phyloP scores from a whole-genome alignment of 2,888 invertebrate species.

The Agriotes lineatus region DNA sequence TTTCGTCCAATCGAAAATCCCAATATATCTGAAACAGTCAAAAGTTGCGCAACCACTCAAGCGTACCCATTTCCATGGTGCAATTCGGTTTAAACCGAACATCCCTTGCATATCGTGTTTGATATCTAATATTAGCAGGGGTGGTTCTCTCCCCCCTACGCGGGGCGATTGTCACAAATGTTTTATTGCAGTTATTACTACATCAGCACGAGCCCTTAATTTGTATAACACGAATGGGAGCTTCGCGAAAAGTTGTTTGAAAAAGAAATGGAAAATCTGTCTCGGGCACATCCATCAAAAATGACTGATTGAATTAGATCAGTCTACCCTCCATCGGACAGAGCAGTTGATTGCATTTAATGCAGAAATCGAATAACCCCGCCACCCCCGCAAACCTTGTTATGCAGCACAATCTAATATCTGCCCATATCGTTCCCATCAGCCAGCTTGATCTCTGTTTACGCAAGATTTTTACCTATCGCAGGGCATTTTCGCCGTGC shows the following conservation, averaged over 20 bases:
- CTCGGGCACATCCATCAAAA: slow-evolving; percentile 29
- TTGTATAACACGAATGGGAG: slow-evolving; percentile 2
- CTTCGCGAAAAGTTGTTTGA: background rate
- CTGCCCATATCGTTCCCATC: slow-evolving; percentile 39
- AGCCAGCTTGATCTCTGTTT: slow-evolving; percentile 15
- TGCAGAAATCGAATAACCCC: slow-evolving; percentile 48
- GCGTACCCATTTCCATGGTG: slow-evolving; percentile 3
- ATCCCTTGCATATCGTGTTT: slow-evolving; percentile 55
- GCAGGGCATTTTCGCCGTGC: background rate
- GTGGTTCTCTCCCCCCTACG: slow-evolving; percentile 39
- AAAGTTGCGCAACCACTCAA: slow-evolving; percentile 5
- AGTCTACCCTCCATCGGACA: slow-evolving; percentile 39
- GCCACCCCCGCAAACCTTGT: slow-evolving; percentile 46
- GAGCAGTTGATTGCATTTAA: slow-evolving; percentile 48
- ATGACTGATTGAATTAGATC: slow-evolving; percentile 41
- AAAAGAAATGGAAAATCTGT: background rate
- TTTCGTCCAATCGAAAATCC: too few relatives aligned
- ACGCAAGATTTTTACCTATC: slow-evolving; percentile 12
- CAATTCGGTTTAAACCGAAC: slow-evolving; percentile 32
- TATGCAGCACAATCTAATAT: slow-evolving; percentile 48
- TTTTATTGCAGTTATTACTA: slow-evolving; percentile 56
- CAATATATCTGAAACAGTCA: too few relatives aligned
- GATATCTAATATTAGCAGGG: slow-evolving; percentile 58
- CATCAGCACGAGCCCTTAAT: slow-evolving; percentile 49
- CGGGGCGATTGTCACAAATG: slow-evolving; percentile 52